Percentiles rank a stretch among this genome's conserved stretches.
Conservation (phyloP, 2,888 invertebrate species). For the Agrypnus murinus region DNA sequence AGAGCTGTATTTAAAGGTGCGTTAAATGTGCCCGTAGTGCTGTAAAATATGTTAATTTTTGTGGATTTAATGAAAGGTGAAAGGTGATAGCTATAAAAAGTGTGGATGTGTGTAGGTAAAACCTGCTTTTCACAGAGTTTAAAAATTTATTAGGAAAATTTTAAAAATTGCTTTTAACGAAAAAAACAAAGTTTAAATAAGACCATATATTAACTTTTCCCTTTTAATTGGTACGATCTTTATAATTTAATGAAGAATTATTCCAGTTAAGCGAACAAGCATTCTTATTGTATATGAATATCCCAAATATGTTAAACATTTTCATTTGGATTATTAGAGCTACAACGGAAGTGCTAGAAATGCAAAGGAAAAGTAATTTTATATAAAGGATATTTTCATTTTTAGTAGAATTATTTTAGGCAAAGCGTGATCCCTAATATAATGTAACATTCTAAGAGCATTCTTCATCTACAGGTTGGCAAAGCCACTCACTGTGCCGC, state of each 20-base stretch:
- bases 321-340: no score
- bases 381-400: no score
- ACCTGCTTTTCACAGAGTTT: slow-evolving; percentile 1
- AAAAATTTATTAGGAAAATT: slow-evolving; percentile 1
- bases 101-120: slow-evolving; percentile 6
- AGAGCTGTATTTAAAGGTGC: slow-evolving; percentile 10
- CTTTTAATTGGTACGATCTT: no score
- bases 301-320: no score
- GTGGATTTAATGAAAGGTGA: slow-evolving; percentile 5
- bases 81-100: slow-evolving; percentile 7
- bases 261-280: no score
- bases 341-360: no score
- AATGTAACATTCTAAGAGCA: slow-evolving; percentile 12
- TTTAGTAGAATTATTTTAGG: no score
- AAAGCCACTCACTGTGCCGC: slow-evolving; percentile 27
- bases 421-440: slow-evolving; percentile 5
- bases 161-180: background rate
- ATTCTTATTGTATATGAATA: no score
- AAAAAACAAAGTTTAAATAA: no score
- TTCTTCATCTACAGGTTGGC: slow-evolving; percentile 24
- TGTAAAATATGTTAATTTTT: slow-evolving; percentile 16
- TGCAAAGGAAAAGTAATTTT: no score
- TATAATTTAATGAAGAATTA: no score
- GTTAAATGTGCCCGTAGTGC: slow-evolving; percentile 3
- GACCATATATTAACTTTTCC: no score